Percentiles rank a stretch among this genome's conserved stretches.
Conservation (phyloP, 2,797 vertebrate genomes). For the Champsocephalus gunnari region DNA sequence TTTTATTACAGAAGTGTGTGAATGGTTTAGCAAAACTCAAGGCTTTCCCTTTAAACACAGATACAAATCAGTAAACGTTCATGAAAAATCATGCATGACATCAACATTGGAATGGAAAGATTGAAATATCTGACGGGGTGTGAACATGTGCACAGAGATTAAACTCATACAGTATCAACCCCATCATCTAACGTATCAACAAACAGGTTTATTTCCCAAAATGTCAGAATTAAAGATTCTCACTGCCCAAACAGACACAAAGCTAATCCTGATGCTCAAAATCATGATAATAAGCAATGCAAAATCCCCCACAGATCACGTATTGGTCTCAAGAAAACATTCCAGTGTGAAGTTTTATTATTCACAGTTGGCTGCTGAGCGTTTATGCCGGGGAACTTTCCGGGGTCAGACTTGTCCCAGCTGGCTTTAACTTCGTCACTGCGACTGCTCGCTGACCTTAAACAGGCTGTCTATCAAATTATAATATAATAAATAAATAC, state of each 20-base stretch:
- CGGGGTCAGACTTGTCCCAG: slow-evolving; percentile 56
- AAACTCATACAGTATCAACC: background rate
- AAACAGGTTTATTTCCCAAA: slow-evolving; percentile 9
- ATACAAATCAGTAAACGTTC: background rate
- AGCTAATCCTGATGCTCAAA: slow-evolving; percentile 1
- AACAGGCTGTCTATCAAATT: slow-evolving; percentile 48
- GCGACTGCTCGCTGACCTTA: slow-evolving; percentile 50
- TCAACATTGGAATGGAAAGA: background rate
- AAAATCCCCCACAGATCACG: slow-evolving; percentile 4
- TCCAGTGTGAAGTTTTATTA: slow-evolving; percentile 50
- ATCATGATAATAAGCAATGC: slow-evolving; percentile 1
- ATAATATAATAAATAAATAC: slow-evolving; percentile 23
- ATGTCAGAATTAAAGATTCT: slow-evolving; percentile 18
- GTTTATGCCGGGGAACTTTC: slow-evolving; percentile 51
- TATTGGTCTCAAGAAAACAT: slow-evolving; percentile 36
- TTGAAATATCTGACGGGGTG: background rate
- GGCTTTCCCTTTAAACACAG: background rate
- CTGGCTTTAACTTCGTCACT: slow-evolving; percentile 53
- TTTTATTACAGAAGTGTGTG: background rate
- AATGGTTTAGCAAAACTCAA: background rate
- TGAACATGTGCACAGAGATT: background rate
- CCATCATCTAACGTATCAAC: slow-evolving; percentile 1
- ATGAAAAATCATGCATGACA: background rate
- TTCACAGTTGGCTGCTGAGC: slow-evolving; percentile 54
- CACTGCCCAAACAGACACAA: slow-evolving; percentile 6